Base-by-base conservation (phyloP, 2,888 invertebrate genomes). In the Athalia rosae region DNA sequence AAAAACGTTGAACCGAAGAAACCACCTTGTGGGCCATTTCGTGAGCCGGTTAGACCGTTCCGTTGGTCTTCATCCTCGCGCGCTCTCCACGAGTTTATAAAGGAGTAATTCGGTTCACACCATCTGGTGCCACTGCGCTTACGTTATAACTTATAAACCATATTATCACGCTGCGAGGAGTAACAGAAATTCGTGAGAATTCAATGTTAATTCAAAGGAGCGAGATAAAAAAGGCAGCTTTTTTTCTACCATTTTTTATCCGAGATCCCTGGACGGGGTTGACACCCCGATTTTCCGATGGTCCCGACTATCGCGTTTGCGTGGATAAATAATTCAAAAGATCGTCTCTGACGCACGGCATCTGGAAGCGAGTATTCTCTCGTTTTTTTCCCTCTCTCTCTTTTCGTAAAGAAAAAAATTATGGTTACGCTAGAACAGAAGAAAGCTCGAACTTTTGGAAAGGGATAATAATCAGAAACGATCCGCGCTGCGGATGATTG, bases 1-100 rank as follows among this genome's bases (percentile, higher is more conserved):
- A 13, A 74, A 74, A 61, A 74, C 74, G 74, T 48, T 62, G n/a
- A 74, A 74, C 53, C 74, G 74, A 74, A 74, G 74, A 61, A 74
- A 74, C 59, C 74, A 74, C 74, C 74, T 74, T 74, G 74, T 45
- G n/a, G 74, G 74, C 41, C 8, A 15, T 50, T 3, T 50, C 45
- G 6, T 58, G 48, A 74, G 62, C 61, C 74, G 45, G 61, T 74
- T 59, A 62, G 50, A 74, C 62, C 74, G 61, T 74, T 74, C 58
- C 59, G 74, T 74, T 71, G 71, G 56, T 71, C 56, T 15, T 41
- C 28, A 0, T 28, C 8, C 28, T 13, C n/a, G 28, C 41, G 67
- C 53, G n/a, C n/a, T 11, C 8, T 5, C 58, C 58, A 8, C 9
- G 7, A 28, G 28, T 28, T 28, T 58, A 58, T 4, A 11, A n/a